These are phyloP conservation scores for Automeris io DNA, from an alignment of 2,888 invertebrate species.

Conservation along the genomic window DNA sequence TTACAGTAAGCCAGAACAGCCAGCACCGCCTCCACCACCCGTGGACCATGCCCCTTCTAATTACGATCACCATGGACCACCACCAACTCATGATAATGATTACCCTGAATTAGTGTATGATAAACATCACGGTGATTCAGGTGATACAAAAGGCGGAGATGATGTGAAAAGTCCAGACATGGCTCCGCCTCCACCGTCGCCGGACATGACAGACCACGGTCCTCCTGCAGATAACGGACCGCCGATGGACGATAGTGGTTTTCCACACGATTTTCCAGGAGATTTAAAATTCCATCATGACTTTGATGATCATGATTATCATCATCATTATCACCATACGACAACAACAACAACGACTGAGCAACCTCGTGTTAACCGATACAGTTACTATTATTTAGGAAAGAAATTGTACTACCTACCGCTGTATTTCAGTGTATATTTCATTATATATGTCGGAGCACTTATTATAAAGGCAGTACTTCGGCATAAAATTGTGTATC, in stretches of 20 bases:
- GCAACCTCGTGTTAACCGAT: conserved; percentile 78
- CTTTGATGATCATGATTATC: conserved; percentile 52
- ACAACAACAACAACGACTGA: conserved; percentile 68
- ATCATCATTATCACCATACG: conserved; percentile 53
- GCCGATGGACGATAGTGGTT: conserved; percentile 53
- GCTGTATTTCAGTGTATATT: conserved; percentile 85
- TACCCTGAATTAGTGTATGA: conserved; percentile 54
- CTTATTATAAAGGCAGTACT: conserved; percentile 84
- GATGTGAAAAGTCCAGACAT: conserved; percentile 39
- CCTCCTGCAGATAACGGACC: conserved; percentile 25
- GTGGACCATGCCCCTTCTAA: conserved; percentile 19
- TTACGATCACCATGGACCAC: conserved; percentile 40
- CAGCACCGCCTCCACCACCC: conserved; percentile 28
- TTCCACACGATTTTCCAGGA: conserved; percentile 64
- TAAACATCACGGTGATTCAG: conserved; percentile 39
- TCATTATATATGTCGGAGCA: conserved; percentile 82
- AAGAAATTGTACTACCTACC: conserved; percentile 86
- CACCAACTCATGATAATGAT: conserved; percentile 37
- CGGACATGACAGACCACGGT: conserved; percentile 31
- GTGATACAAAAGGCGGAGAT: conserved; percentile 30
- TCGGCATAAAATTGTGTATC: conserved; percentile 82
- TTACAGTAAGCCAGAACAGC: conserved; percentile 44
- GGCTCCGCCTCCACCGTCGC: conserved; percentile 49
- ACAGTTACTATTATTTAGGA: conserved; percentile 86
- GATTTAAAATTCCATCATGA: conserved; percentile 59